Conservation (phyloP, 2,113 vertebrate genomes). For the Anguilla rostrata region DNA sequence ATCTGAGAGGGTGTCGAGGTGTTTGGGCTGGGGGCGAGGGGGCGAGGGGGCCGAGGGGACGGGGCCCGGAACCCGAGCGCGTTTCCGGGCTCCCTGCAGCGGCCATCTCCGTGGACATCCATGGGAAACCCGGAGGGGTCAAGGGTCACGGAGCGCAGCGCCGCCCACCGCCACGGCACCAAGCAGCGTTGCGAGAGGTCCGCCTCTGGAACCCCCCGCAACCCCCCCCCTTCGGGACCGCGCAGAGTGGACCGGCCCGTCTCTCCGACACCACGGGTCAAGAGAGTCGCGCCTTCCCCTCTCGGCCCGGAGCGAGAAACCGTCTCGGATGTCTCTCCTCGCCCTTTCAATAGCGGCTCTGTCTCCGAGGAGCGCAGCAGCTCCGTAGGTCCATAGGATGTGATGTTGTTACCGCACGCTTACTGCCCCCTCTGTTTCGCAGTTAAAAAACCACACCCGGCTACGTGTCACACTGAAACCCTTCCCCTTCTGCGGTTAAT, state of each 20-base stretch:
- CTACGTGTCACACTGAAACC: background rate
- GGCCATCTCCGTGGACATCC: slow-evolving; percentile 36
- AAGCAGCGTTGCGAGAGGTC: background rate
- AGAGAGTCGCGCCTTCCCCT: background rate
- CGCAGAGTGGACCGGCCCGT: background rate
- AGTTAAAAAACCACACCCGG: background rate
- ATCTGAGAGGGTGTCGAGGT: slow-evolving; percentile 61
- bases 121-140: slow-evolving; percentile 37
- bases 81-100: slow-evolving; percentile 28
- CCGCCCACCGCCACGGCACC: background rate
- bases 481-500: background rate
- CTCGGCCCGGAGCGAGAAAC: background rate
- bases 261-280: background rate
- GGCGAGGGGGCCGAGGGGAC: slow-evolving; percentile 36
- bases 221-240: background rate
- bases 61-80: slow-evolving; percentile 55
- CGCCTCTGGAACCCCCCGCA: background rate
- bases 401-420: background rate
- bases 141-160: slow-evolving; percentile 50
- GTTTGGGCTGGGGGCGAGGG: slow-evolving; percentile 61
- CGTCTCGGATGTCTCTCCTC: background rate
- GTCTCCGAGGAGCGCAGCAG: background rate
- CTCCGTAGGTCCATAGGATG: background rate
- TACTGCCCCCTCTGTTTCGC: background rate
- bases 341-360: background rate